These are phyloP conservation scores for Ganaspis brasiliensis DNA, from an alignment of 2,888 invertebrate species.

Conservation along the genomic window DNA sequence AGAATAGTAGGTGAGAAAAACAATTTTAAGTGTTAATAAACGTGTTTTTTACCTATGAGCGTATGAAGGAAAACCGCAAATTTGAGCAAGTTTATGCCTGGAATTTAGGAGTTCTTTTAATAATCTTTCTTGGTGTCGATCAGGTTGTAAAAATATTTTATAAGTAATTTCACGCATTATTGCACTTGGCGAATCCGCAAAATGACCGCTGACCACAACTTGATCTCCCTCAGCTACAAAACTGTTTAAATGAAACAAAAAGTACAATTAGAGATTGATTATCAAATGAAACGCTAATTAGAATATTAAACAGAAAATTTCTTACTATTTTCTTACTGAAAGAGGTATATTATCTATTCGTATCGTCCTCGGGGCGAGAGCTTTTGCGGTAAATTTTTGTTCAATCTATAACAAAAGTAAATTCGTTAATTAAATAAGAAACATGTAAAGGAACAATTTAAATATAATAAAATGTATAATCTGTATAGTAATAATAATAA, in stretches of 20 bases:
- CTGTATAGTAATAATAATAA: too few relatives aligned
- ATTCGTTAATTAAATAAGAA: neutral
- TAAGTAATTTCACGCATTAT: conserved; percentile 94
- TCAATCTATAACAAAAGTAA: conserved; percentile 83
- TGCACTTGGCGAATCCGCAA: conserved; percentile 91
- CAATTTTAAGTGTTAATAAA: conserved; percentile 21
- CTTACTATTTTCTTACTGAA: conserved; percentile 80
- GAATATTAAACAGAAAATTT: conserved; percentile 15
- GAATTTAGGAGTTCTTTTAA: conserved; percentile 88
- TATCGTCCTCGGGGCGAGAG: conserved; percentile 87
- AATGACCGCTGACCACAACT: conserved; percentile 89
- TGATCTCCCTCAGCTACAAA: conserved; percentile 87
- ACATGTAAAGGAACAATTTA: neutral
- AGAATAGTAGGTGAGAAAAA: too few relatives aligned
- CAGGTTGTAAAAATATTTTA: conserved; percentile 91
- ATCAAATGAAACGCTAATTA: neutral
- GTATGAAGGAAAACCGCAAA: conserved; percentile 95
- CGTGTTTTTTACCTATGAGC: conserved; percentile 86
- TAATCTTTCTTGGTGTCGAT: conserved; percentile 88
- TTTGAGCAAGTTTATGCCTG: conserved; percentile 89
- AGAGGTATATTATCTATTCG: conserved; percentile 86
- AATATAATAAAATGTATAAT: too few relatives aligned
- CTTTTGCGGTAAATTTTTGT: conserved; percentile 91
- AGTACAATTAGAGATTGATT: neutral
- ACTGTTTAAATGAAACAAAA: conserved; percentile 72